Percentiles rank a stretch among this genome's conserved stretches.
Conservation (phyloP, 2,888 invertebrate species). For the Drosophila greeni region DNA sequence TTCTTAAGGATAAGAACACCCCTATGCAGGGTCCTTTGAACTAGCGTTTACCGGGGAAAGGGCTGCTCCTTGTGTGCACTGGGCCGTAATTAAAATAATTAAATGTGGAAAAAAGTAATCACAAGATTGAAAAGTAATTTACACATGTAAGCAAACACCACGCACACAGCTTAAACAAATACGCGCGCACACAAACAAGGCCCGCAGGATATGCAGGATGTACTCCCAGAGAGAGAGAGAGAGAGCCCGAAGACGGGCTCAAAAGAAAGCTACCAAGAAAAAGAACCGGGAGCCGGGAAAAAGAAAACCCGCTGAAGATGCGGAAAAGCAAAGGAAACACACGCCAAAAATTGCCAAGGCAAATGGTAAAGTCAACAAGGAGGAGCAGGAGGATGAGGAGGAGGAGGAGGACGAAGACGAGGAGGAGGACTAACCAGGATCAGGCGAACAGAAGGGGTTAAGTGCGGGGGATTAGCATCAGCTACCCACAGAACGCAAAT, state of each 20-base stretch:
- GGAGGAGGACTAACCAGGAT: neutral
- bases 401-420: conserved; percentile 3
- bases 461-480: conserved; percentile 46
- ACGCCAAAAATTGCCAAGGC: conserved; percentile 66
- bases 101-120: conserved; percentile 73
- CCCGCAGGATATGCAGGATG: conserved; percentile 65
- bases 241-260: conserved; percentile 39
- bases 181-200: conserved; percentile 64
- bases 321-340: conserved; percentile 30
- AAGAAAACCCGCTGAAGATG: conserved; percentile 26
- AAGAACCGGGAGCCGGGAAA: conserved; percentile 21
- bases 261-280: conserved; percentile 44
- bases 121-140: conserved; percentile 74
- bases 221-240: conserved; percentile 2
- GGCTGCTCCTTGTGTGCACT: conserved; percentile 46
- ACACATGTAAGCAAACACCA: conserved; percentile 72
- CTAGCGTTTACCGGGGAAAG: conserved; percentile 6
- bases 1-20: neutral
- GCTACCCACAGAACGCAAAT: conserved; percentile 60
- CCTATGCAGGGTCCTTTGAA: conserved; percentile 19
- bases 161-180: conserved; percentile 54
- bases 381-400: conserved; percentile 28
- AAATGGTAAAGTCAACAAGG: conserved; percentile 71
- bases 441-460: conserved; percentile 8
- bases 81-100: conserved; percentile 77